Percentiles rank a stretch among this genome's conserved stretches.
Evolutionary conservation across 2,113 vertebrate genomes (phyloP).

Genomic region (Colistium nudipinnis): DNA sequence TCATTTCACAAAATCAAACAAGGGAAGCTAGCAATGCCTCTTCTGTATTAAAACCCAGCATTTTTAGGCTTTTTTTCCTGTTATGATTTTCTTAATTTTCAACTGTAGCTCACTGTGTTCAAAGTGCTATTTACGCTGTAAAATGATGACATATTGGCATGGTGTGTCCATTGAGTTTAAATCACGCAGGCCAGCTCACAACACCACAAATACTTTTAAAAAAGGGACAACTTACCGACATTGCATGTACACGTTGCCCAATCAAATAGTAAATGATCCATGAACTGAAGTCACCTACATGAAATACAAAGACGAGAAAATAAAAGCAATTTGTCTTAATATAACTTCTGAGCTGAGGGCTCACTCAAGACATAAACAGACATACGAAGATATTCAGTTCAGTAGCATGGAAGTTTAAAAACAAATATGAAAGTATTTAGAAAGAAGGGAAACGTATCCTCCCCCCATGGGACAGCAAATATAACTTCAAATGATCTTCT

Average conservation of each 20-base stretch:
- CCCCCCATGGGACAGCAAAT: slow-evolving; percentile 7
- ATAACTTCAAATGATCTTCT: slow-evolving; percentile 12
- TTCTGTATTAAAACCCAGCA: slow-evolving; percentile 46
- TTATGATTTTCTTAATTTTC: slow-evolving; percentile 42
- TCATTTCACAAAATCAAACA: slow-evolving; percentile 48
- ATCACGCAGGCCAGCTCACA: slow-evolving; percentile 32
- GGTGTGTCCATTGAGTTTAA: slow-evolving; percentile 34
- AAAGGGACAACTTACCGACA: slow-evolving; percentile 25
- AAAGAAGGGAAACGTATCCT: background rate
- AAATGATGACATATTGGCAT: slow-evolving; percentile 7
- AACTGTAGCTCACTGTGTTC: slow-evolving; percentile 28
- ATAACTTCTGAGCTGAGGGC: slow-evolving; percentile 18
- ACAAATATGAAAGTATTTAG: slow-evolving; percentile 13
- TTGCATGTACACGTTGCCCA: slow-evolving; percentile 66
- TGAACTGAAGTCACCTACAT: slow-evolving; percentile 33
- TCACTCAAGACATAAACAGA: slow-evolving; percentile 45
- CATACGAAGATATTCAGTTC: slow-evolving; percentile 16
- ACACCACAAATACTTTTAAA: slow-evolving; percentile 26
- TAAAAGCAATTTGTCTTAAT: slow-evolving; percentile 4
- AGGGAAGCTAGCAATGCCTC: slow-evolving; percentile 31
- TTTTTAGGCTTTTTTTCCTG: slow-evolving; percentile 32
- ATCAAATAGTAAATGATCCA: slow-evolving; percentile 40
- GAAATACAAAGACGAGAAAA: slow-evolving; percentile 36
- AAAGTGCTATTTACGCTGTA: slow-evolving; percentile 28
- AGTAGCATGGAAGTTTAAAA: slow-evolving; percentile 37